Conservation (phyloP, 2,888 invertebrate genomes). For the Pimpla rufipes region DNA sequence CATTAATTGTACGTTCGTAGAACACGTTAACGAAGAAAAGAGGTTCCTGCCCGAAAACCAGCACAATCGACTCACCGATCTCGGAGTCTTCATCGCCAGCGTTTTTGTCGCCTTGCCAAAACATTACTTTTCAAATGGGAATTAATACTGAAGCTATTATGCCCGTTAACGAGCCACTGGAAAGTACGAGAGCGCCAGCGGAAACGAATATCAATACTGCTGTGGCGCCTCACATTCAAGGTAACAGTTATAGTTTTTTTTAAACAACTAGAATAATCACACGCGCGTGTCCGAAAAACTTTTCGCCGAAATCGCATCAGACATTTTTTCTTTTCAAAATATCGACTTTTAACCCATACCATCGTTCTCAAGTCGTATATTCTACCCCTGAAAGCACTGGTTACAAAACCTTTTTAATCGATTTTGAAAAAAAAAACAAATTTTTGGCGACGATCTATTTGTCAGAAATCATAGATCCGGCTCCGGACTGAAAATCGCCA, state of each 20-base stretch:
- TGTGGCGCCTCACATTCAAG: conserved; percentile 64
- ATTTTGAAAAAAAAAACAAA: too few relatives aligned
- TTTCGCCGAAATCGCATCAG: too few relatives aligned
- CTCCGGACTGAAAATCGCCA: too few relatives aligned
- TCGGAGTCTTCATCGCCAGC: conserved; percentile 34
- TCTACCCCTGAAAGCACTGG: too few relatives aligned
- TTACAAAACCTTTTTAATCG: too few relatives aligned
- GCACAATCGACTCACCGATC: conserved; percentile 29
- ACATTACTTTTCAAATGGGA: conserved; percentile 70
- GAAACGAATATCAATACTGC: conserved; percentile 63
- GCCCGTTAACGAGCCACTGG: conserved; percentile 38
- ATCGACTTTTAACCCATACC: too few relatives aligned
- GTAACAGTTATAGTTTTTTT: conserved; percentile 48
- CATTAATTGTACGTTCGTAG: conserved; percentile 65
- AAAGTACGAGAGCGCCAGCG: conserved; percentile 33
- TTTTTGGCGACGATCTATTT: too few relatives aligned
- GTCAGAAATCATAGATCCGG: too few relatives aligned
- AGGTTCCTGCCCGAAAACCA: conserved; percentile 52
- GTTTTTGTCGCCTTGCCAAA: conserved; percentile 60
- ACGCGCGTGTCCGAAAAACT: too few relatives aligned
- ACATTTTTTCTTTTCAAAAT: too few relatives aligned
- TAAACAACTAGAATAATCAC: too few relatives aligned
- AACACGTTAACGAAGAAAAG: conserved; percentile 77
- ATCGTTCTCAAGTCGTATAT: too few relatives aligned
- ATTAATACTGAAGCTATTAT: conserved; percentile 51